Evolutionary conservation across 2,888 invertebrate species (phyloP).

Genomic region (Camptogramma bilineatum): DNA sequence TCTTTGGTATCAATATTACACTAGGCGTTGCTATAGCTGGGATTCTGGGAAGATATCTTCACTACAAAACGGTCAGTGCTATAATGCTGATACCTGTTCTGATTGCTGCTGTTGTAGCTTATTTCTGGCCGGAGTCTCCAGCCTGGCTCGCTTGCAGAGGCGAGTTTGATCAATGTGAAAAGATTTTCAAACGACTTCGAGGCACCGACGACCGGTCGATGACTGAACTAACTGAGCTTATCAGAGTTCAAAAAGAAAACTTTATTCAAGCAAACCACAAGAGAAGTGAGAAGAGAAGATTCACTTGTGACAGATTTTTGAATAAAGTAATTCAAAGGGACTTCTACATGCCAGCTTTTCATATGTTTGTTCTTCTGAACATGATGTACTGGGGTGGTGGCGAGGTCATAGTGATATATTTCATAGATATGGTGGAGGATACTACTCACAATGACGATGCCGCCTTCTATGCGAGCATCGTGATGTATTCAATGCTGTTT

Average conservation of each 20-base stretch:
- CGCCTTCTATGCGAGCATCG: constrained; percentile 21
- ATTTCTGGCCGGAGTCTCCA: constrained; percentile 46
- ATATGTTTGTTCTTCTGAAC: constrained; percentile 23
- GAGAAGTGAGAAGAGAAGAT: not conserved
- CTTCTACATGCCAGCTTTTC: constrained; percentile 27
- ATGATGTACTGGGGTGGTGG: constrained; percentile 31
- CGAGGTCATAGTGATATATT: constrained; percentile 23
- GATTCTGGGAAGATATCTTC: constrained; percentile 35
- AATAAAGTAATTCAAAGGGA: constrained; percentile 8
- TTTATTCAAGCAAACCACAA: not conserved
- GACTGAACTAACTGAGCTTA: constrained; percentile 35
- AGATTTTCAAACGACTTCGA: constrained; percentile 40
- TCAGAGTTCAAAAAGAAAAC: constrained; percentile 36
- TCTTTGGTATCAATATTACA: constrained; percentile 23
- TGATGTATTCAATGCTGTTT: constrained; percentile 18
- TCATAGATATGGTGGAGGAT: constrained; percentile 23
- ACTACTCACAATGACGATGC: constrained; percentile 15
- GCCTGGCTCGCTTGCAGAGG: constrained; percentile 44
- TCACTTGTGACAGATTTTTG: not conserved
- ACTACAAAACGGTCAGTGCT: constrained; percentile 34
- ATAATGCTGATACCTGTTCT: constrained; percentile 35
- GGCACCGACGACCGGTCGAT: constrained; percentile 35
- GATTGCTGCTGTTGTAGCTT: constrained; percentile 26
- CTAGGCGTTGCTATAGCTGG: constrained; percentile 34
- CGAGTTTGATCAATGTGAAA: constrained; percentile 40